Conservation (phyloP, 2,888 invertebrate species). For the Parasteatoda lunata region DNA sequence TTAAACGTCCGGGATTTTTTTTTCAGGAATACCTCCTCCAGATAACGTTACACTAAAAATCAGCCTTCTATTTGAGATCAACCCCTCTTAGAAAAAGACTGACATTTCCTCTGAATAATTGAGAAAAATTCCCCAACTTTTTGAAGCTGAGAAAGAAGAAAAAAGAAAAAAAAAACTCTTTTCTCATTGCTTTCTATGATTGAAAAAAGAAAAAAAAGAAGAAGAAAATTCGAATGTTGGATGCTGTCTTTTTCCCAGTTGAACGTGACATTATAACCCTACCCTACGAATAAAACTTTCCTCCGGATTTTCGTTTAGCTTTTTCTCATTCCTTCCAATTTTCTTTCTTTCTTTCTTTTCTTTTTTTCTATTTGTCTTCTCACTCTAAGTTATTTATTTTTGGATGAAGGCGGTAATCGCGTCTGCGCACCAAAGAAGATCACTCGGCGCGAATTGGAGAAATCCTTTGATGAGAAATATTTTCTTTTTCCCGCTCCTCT, state of each 20-base stretch:
- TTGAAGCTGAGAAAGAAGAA: neutral
- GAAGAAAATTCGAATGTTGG: neutral
- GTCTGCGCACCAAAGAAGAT: conserved; percentile 19
- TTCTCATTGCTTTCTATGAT: conserved; percentile 42
- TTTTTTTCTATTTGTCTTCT: neutral
- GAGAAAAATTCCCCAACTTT: conserved; percentile 43
- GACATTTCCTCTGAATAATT: conserved; percentile 59
- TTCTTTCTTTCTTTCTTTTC: neutral
- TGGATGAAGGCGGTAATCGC: conserved; percentile 46
- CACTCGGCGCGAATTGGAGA: conserved; percentile 50
- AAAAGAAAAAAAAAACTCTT: neutral
- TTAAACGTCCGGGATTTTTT: conserved; percentile 30
- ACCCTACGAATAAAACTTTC: conserved; percentile 41
- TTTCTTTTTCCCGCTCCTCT: neutral
- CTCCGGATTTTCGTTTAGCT: conserved; percentile 13
- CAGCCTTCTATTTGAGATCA: conserved; percentile 27
- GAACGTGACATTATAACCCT: conserved; percentile 50
- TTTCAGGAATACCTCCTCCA: conserved; percentile 3
- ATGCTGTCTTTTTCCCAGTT: neutral
- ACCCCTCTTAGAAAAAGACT: conserved; percentile 20
- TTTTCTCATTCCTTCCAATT: conserved; percentile 12
- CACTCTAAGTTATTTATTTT: conserved; percentile 53
- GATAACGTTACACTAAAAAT: conserved; percentile 29
- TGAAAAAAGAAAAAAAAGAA: conserved; percentile 43
- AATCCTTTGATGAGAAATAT: neutral